These are phyloP conservation scores for Lasioglossum marginatum DNA, from an alignment of 2,888 invertebrate species.

Conservation along the genomic window DNA sequence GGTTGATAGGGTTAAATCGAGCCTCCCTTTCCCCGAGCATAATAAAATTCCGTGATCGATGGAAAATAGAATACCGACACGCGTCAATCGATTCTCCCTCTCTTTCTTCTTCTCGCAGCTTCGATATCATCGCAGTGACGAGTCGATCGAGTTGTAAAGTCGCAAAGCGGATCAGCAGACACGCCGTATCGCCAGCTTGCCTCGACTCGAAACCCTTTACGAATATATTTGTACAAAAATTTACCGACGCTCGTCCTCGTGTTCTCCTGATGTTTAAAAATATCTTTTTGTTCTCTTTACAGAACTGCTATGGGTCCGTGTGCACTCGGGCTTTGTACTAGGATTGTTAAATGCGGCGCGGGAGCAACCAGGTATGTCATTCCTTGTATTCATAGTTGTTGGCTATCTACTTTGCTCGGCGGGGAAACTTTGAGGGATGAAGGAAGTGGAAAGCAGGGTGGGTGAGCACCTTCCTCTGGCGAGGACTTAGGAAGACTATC, in stretches of 20 bases:
- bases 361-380: slow-evolving; percentile 7
- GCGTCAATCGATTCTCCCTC: background rate
- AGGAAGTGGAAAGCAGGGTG: background rate
- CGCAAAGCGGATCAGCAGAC: background rate
- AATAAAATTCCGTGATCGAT: background rate
- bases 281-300: background rate
- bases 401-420: background rate
- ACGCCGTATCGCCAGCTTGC: background rate
- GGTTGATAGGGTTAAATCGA: background rate
- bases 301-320: slow-evolving; percentile 8
- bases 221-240: background rate
- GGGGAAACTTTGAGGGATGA: background rate
- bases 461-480: background rate
- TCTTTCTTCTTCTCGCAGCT: background rate
- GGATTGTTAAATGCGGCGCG: background rate
- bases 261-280: background rate
- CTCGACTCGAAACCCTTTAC: background rate
- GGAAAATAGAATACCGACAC: background rate
- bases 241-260: background rate
- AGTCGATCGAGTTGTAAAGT: background rate
- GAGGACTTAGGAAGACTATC: background rate
- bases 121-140: background rate
- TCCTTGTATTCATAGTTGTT: slow-evolving; percentile 2
- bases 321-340: background rate
- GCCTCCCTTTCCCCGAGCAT: background rate